Evolutionary conservation across 2,888 invertebrate genomes (phyloP).

Genomic region (Erannis defoliaria): DNA sequence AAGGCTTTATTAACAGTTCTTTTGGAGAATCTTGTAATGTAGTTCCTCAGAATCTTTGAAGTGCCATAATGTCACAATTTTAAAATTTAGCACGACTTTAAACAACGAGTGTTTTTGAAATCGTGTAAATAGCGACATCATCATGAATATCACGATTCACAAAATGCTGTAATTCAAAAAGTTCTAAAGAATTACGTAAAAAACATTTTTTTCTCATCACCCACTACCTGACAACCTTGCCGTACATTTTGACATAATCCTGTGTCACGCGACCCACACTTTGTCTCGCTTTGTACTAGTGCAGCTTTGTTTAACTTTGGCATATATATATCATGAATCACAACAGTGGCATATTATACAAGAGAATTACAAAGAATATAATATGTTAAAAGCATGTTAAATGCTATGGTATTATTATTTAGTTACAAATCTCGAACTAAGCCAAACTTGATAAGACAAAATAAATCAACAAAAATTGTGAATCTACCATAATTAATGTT

Average conservation of each 20-base stretch:
- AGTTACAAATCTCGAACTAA: too few relatives aligned
- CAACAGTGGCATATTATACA: background rate
- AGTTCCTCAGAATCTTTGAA: background rate
- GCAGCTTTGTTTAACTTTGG: conserved; percentile 14
- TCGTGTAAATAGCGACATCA: conserved; percentile 8
- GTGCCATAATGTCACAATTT: background rate
- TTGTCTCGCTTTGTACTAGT: conserved; percentile 4
- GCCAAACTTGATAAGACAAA: too few relatives aligned
- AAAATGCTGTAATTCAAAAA: conserved; percentile 14
- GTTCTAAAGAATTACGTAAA: conserved; percentile 19
- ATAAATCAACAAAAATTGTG: too few relatives aligned
- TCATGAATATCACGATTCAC: conserved; percentile 23
- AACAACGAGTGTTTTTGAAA: conserved; percentile 6
- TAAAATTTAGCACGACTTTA: background rate
- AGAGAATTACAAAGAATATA: too few relatives aligned
- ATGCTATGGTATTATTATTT: too few relatives aligned
- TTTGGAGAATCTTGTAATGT: background rate
- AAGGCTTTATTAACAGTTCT: too few relatives aligned
- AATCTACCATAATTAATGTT: too few relatives aligned
- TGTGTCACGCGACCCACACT: conserved; percentile 22
- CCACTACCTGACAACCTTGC: conserved; percentile 19
- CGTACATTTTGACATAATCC: conserved; percentile 20
- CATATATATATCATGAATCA: conserved; percentile 5
- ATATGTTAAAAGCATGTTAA: too few relatives aligned
- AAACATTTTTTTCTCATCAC: conserved; percentile 12